Evolutionary conservation across 2,888 invertebrate species (phyloP), one percentile per base, ranked within the genome.

Genomic region (Zygothrica quintamaculata): DNA sequence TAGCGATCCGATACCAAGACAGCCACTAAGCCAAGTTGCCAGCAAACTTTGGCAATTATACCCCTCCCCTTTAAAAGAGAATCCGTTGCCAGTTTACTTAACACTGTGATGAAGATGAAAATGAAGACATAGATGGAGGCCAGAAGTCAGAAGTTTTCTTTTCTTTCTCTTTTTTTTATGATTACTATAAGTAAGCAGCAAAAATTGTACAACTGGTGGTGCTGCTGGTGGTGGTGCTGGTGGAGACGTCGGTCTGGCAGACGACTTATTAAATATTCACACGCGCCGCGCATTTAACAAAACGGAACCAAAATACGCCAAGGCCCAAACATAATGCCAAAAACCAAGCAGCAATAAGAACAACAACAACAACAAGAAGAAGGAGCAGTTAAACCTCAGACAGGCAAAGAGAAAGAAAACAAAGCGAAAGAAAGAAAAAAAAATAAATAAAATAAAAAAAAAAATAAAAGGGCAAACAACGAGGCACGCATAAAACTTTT

Each of bases 241-340:
- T 40, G 47, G 50, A 33, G 55, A 39, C 48, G 52, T 39, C 44
- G 53, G 42, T 52, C 55, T 56, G 79, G 65, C 65, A 57, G 72
- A 60, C 69, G 71, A 60, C 80, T 85, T 82, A 85, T 85, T 84
- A 84, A 84, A 86, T 86, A 84, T 84, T 84, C 84, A 86, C 84
- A 84, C 84, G 84, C 86, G 81, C 74, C 68, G 65, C 74, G 82
- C 82, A 79, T 85, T 84, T 79, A 80, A 77, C 85, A 77, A 81
- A 84, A 77, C 72, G 73, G 68, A 77, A 62, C 75, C 64, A 59
- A 65, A 71, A 62, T 61, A 66, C 61, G 69, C 55, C 59, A 26
- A 56, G 50, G 39, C 33, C 57, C 46, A 59, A 68, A 67, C 42
- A 66, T 61, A 74, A 67, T 64, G 65, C 70, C 71, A 65, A 64